Conservation (phyloP, 1,140 invertebrate genomes). For the Drosophila nikananu region DNA sequence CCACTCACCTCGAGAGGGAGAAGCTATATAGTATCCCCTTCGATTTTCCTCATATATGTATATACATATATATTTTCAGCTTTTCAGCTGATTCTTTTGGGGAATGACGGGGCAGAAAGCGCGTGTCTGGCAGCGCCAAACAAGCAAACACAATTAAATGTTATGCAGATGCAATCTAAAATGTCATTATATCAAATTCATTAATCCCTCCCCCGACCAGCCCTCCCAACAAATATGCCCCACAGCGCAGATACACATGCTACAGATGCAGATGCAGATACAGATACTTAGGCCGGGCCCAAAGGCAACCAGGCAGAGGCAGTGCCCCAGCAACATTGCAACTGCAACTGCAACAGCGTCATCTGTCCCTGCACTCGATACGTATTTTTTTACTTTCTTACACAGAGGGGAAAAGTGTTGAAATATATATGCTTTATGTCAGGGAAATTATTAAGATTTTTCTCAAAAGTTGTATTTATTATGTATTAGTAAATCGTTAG, state of each 20-base stretch:
- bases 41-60: constrained; percentile 10
- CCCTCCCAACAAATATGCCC: constrained; percentile 34
- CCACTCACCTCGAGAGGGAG: constrained; percentile 11
- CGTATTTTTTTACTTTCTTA: constrained; percentile 11
- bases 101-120: constrained; percentile 79
- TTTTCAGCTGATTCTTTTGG: constrained; percentile 54
- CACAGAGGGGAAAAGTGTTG: background rate
- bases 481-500: too few species aligned
- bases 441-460: too few species aligned
- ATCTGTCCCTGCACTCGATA: constrained; percentile 77
- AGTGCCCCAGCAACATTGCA: constrained; percentile 59
- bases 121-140: constrained; percentile 65
- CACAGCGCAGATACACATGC: constrained; percentile 42
- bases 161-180: constrained; percentile 85
- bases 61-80: constrained; percentile 25
- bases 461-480: too few species aligned
- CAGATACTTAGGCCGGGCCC: constrained; percentile 53
- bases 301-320: constrained; percentile 53
- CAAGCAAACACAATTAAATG: constrained; percentile 84
- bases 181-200: constrained; percentile 85
- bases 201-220: constrained; percentile 63
- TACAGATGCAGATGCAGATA: constrained; percentile 43
- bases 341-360: constrained; percentile 63
- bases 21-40: background rate
- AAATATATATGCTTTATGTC: background rate